A percentile compares a stretch with the other conserved stretches of the same genome.
Conservation (phyloP, 2,797 vertebrate species). For the Aphelocoma californica region DNA sequence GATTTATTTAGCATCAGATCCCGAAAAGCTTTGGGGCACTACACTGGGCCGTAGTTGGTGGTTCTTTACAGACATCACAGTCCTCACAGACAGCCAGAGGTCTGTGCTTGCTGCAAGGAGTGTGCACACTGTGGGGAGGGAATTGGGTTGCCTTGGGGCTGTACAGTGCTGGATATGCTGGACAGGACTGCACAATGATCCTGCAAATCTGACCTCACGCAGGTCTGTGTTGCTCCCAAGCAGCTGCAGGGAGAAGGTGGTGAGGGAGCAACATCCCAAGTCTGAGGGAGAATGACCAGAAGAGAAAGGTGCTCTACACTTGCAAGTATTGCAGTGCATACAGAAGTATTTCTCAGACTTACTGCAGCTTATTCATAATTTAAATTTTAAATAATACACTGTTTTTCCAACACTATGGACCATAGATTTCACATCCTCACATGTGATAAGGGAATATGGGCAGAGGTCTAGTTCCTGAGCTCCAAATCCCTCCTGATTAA, state of each 20-base stretch:
- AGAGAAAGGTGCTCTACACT: not conserved
- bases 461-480: not conserved
- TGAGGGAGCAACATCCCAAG: not conserved
- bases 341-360: not conserved
- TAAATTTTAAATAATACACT: not conserved
- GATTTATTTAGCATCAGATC: not conserved
- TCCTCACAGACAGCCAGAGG: not conserved
- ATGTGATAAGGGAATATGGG: not conserved
- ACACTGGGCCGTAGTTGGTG: not conserved
- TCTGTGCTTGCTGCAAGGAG: not conserved
- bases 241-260: not conserved
- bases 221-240: not conserved
- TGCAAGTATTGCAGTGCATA: not conserved
- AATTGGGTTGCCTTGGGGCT: not conserved
- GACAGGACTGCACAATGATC: not conserved
- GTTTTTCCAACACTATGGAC: not conserved
- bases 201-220: not conserved
- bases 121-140: accelerated
- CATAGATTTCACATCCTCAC: not conserved
- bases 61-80: not conserved
- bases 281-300: not conserved
- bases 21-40: not conserved
- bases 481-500: not conserved
- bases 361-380: not conserved
- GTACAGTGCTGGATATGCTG: not conserved